These are phyloP conservation scores for Habrosyne pyritoides DNA, from an alignment of 2,888 invertebrate species.

Conservation along the genomic window DNA sequence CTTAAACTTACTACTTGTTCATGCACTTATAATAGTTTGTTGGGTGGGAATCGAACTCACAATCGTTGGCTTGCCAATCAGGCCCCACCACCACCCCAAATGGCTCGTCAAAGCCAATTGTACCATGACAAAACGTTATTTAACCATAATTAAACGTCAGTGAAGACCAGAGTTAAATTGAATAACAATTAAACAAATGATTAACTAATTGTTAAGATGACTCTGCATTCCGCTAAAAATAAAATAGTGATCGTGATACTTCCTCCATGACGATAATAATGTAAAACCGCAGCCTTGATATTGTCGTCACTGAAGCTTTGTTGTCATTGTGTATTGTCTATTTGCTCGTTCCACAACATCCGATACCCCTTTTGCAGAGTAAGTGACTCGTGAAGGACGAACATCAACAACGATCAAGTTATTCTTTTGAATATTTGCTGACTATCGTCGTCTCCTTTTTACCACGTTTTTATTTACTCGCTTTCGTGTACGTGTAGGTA, in stretches of 20 bases:
- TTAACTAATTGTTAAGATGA: neutral
- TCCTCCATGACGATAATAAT: conserved; percentile 21
- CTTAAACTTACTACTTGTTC: too few relatives aligned
- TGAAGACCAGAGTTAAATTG: too few relatives aligned
- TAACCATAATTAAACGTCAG: too few relatives aligned
- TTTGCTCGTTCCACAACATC: conserved; percentile 42
- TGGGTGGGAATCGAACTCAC: too few relatives aligned
- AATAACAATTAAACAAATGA: too few relatives aligned
- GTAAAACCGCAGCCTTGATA: conserved; percentile 40
- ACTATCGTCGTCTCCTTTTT: neutral
- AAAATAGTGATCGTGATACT: neutral
- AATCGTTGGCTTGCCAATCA: too few relatives aligned
- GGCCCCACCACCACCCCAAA: too few relatives aligned
- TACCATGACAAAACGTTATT: too few relatives aligned
- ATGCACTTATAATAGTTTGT: too few relatives aligned
- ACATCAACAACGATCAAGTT: conserved; percentile 28
- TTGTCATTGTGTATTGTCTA: conserved; percentile 29
- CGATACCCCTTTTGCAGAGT: conserved; percentile 41
- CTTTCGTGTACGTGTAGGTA: too few relatives aligned
- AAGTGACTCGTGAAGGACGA: conserved; percentile 54
- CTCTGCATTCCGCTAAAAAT: neutral
- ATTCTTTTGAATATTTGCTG: neutral
- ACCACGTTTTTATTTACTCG: too few relatives aligned
- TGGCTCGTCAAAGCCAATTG: too few relatives aligned
- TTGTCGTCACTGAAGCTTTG: conserved; percentile 39